These are phyloP conservation scores for Cataglyphis rosenhaueri DNA, from an alignment of 2,888 invertebrate genomes.

Conservation along the genomic window DNA sequence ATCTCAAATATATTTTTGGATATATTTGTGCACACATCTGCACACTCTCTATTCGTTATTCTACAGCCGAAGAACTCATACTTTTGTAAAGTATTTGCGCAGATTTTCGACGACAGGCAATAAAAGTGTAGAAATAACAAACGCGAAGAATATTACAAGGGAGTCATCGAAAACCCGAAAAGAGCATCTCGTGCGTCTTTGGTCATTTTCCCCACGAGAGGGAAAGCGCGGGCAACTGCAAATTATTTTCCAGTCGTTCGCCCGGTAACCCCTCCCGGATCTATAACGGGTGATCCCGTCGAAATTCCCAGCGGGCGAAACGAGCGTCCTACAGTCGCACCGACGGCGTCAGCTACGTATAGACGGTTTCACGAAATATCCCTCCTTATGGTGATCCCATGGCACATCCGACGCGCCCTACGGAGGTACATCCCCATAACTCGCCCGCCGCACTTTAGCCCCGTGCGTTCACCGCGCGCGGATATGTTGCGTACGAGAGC, in stretches of 20 bases:
- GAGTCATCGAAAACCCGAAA: slow-evolving; percentile 18
- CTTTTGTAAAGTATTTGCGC: neutral
- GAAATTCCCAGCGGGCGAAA: slow-evolving; percentile 78
- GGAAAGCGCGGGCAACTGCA: slow-evolving; percentile 68
- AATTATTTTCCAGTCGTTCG: slow-evolving; percentile 79
- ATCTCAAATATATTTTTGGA: neutral
- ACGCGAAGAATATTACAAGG: slow-evolving; percentile 13
- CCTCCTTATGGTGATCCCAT: slow-evolving; percentile 85
- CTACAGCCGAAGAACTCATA: neutral
- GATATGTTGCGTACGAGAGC: slow-evolving; percentile 60
- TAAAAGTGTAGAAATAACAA: neutral
- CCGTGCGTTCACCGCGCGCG: slow-evolving; percentile 43
- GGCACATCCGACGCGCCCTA: slow-evolving; percentile 78
- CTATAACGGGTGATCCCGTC: slow-evolving; percentile 81
- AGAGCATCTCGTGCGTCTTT: slow-evolving; percentile 57
- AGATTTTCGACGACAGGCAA: slow-evolving; percentile 8
- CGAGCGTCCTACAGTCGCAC: slow-evolving; percentile 63
- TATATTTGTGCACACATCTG: neutral
- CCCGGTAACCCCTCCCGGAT: slow-evolving; percentile 69
- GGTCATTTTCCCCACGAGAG: slow-evolving; percentile 77
- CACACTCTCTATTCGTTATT: neutral
- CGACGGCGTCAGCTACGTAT: slow-evolving; percentile 67
- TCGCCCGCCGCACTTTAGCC: slow-evolving; percentile 78
- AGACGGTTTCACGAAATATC: slow-evolving; percentile 82
- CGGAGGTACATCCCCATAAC: slow-evolving; percentile 81